Base-by-base conservation (phyloP, 1,140 invertebrate species). In the Caerostris darwini region DNA sequence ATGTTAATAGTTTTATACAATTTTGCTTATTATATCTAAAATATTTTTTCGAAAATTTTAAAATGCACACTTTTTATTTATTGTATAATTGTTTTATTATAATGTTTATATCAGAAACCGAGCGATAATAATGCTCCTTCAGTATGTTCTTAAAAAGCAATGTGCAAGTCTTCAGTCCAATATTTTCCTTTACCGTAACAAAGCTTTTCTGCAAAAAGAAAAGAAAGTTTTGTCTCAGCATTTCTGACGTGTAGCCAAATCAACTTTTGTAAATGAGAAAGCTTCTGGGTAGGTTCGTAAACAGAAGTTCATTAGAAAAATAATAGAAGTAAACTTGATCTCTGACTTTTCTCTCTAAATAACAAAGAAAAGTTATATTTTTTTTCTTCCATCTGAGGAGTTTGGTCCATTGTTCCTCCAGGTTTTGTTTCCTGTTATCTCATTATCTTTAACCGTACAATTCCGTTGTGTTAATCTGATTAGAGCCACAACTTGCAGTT, bases 381-480 rank as follows among this genome's bases (percentile, higher is more conserved):
- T 56, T 87, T 58, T 64, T 61, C 12, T 71, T 57, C 61, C n/a
- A 64, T 85, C 53, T 91, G 82, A 34, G 2, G 34, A 2, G n/a
- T n/a, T 34, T 14, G 71, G 14, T 92, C 87, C 57, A 14, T 6
- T 81, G 90, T 81, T 81, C 67, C 90, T 85, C 64, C 90, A 85
- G 82, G 90, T 85, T 92, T 92, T 92, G 90, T 92, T 92, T 92
- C 90, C 77, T 92, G 90, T 69, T 92, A 81, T 92, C 90, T 92
- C 90, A 92, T 92, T 92, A 92, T 82, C 90, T 92, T 69, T 58
- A 54, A 92, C 58, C 77, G n/a, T 77, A 85, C 59, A 56, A 53
- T 85, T 82, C 69, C 90, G 57, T 91, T 58, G 19, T 91, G 90
- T 85, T 92, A 92, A 92, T 61, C 85, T 92, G 90, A 92, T 92